Evolutionary conservation across 2,888 invertebrate species (phyloP).

Genomic region (Metellina segmentata): DNA sequence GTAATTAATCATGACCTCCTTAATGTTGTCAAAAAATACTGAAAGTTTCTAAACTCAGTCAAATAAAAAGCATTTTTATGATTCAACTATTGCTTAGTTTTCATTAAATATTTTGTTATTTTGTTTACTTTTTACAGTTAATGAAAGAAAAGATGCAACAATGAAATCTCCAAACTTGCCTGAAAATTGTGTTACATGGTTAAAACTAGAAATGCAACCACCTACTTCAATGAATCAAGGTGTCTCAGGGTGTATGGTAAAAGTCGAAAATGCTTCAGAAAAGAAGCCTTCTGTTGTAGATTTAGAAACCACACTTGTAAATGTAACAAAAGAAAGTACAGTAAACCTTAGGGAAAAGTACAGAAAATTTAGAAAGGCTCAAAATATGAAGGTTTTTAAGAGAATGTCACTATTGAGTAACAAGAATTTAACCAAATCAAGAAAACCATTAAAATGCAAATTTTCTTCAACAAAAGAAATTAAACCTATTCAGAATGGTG

Average conservation of each 20-base stretch:
- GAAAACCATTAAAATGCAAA: neutral
- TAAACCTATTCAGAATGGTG: neutral
- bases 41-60: no score
- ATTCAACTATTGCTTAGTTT: neutral
- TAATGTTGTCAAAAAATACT: no score
- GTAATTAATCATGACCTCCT: no score
- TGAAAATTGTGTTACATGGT: neutral
- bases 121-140: conserved; percentile 1
- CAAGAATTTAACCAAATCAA: conserved; percentile 2
- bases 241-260: neutral
- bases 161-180: neutral
- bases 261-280: neutral
- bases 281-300: neutral
- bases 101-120: neutral
- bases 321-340: neutral
- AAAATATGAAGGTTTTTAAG: conserved; percentile 1
- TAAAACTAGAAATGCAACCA: neutral
- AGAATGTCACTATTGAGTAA: conserved; percentile 3
- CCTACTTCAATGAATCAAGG: neutral
- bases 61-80: neutral
- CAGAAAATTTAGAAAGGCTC: conserved; percentile 12
- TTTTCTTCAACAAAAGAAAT: neutral
- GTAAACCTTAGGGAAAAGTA: conserved; percentile 12
- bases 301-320: neutral
- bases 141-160: neutral